Conservation (phyloP, 2,113 vertebrate species). For the Trachemys scripta region DNA sequence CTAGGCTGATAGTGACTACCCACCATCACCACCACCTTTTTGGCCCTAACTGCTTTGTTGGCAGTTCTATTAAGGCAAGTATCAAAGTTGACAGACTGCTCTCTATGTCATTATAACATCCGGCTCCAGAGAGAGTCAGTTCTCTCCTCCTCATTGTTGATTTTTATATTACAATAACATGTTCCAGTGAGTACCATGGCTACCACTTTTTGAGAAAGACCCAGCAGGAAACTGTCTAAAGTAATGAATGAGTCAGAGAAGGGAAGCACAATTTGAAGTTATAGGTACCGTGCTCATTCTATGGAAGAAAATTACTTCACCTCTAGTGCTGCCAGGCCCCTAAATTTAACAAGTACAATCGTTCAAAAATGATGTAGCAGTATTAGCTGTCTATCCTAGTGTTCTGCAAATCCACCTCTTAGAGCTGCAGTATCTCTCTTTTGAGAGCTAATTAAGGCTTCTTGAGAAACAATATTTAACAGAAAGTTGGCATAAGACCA, state of each 20-base stretch:
- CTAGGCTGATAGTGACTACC: not conserved
- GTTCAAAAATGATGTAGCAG: not conserved
- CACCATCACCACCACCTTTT: not conserved
- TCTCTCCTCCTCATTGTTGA: not conserved
- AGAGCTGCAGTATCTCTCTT: not conserved
- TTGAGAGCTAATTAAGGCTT: not conserved
- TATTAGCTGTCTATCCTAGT: not conserved
- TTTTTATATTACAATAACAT: not conserved
- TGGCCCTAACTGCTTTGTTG: not conserved
- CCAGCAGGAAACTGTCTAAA: not conserved
- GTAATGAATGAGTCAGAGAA: conserved; percentile 31
- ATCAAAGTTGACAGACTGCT: not conserved
- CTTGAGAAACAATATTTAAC: not conserved
- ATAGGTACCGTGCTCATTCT: not conserved
- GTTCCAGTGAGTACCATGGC: not conserved
- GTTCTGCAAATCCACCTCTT: accelerated
- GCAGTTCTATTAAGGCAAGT: not conserved
- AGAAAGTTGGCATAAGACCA: not conserved
- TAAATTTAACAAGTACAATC: not conserved
- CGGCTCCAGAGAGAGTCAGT: not conserved
- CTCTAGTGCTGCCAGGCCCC: not conserved
- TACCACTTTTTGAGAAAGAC: not conserved
- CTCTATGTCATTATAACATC: not conserved
- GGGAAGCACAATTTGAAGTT: not conserved
- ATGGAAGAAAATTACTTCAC: not conserved